Evolutionary conservation across 2,113 vertebrate genomes (phyloP).

Genomic region (Zapornia atra): DNA sequence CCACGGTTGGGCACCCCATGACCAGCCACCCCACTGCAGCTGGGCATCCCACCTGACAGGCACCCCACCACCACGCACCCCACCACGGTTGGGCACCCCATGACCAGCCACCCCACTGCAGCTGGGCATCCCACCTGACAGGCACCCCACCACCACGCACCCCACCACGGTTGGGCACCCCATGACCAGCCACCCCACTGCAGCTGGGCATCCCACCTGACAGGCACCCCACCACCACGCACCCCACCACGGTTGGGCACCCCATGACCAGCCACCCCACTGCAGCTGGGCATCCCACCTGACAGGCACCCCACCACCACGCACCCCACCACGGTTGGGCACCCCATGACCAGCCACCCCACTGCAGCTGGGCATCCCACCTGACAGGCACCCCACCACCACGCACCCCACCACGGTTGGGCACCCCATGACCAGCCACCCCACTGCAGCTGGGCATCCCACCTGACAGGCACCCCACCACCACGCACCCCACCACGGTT

Average conservation of each 20-base stretch:
- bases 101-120: not conserved
- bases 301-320: not conserved
- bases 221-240: too few relatives aligned
- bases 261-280: fast-evolving
- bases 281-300: fast-evolving
- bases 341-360: fast-evolving
- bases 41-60: fast-evolving
- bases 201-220: fast-evolving
- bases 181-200: too few relatives aligned
- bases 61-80: not conserved
- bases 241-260: too few relatives aligned
- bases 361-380: fast-evolving
- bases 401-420: too few relatives aligned
- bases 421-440: fast-evolving
- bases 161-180: too few relatives aligned
- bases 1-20: too few relatives aligned
- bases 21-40: fast-evolving
- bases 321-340: too few relatives aligned
- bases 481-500: fast-evolving
- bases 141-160: too few relatives aligned
- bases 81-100: not conserved
- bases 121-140: too few relatives aligned
- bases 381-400: not conserved
- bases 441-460: fast-evolving
- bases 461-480: not conserved